Evolutionary conservation across 2,888 invertebrate species (phyloP), one percentile per base, ranked within the genome.

Genomic region (Eupithecia centaureata): DNA sequence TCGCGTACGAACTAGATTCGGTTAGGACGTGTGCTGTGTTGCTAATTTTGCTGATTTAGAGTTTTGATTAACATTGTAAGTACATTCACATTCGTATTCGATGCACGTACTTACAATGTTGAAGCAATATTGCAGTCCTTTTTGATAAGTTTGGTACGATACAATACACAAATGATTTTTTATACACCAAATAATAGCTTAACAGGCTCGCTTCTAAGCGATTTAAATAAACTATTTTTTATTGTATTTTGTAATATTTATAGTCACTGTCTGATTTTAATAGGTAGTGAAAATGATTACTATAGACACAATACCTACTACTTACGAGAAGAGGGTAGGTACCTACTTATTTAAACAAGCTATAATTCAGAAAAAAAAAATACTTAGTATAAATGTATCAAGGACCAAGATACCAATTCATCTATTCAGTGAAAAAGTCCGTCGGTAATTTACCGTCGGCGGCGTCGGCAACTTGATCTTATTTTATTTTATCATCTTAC

Each of bases 11-110:
- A 76, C 79, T 83, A 83, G 84, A 85, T 81, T 86, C 79, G 78
- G 77, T 74, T 67, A 75, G 71, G 73, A 86, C 86, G 86, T 86
- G 86, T 81, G 79, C 79, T 69, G 82, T 77, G 76, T 81, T 38
- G 69, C 66, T 72, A 80, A 78, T 78, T 72, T 75, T 75, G 67
- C 71, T 67, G 64, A 71, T 71, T 65, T 67, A 25, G 65, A 54
- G 58, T 54, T 63, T 30, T 70, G 74, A 72, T 68, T 65, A 63
- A 66, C 64, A 27, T 70, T 76, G 57, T 33, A 57, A 22, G 1
- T 15, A 13, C 8, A 30, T 47, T 10, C 32, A 57, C 10, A 57
- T 56, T 30, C 27, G 71, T 68, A 32, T 68, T 57, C 56, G 60
- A 58, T 27, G 71, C 66, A 73, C 67, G 68, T 47, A 56, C 42